Evolutionary conservation across 2,888 invertebrate species (phyloP).

Genomic region (Lasioglossum morio): DNA sequence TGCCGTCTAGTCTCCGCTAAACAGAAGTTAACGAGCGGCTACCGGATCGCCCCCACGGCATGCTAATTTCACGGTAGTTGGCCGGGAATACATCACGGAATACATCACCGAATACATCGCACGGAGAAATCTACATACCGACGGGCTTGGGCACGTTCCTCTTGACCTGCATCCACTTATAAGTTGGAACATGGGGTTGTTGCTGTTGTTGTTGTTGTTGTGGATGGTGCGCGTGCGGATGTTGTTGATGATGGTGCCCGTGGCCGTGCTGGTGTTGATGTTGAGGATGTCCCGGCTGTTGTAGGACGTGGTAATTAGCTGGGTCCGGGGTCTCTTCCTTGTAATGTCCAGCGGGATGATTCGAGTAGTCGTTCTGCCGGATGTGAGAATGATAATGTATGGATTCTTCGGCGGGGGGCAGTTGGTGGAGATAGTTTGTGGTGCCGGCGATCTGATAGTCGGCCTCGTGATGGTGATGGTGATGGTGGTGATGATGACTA

Average conservation of each 20-base stretch:
- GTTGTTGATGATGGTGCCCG: slow-evolving; percentile 78
- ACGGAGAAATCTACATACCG: slow-evolving; percentile 86
- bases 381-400: slow-evolving; percentile 80
- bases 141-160: slow-evolving; percentile 97
- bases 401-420: slow-evolving; percentile 69
- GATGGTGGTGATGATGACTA: slow-evolving; percentile 85
- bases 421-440: slow-evolving; percentile 79
- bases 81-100: not conserved
- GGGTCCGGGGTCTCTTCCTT: slow-evolving; percentile 87
- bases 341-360: slow-evolving; percentile 85
- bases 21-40: slow-evolving; percentile 56
- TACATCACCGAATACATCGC: slow-evolving; percentile 15
- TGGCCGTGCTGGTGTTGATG: slow-evolving; percentile 81
- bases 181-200: slow-evolving; percentile 92
- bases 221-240: not conserved
- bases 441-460: slow-evolving; percentile 85
- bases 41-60: slow-evolving; percentile 58
- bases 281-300: slow-evolving; percentile 79
- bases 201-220: slow-evolving; percentile 75
- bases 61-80: slow-evolving; percentile 70
- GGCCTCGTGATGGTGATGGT: slow-evolving; percentile 85
- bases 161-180: slow-evolving; percentile 99
- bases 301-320: slow-evolving; percentile 81
- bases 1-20: slow-evolving; percentile 42
- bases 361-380: slow-evolving; percentile 86